Base-by-base conservation (phyloP, 2,888 invertebrate species). In the Lydus trimaculatus region DNA sequence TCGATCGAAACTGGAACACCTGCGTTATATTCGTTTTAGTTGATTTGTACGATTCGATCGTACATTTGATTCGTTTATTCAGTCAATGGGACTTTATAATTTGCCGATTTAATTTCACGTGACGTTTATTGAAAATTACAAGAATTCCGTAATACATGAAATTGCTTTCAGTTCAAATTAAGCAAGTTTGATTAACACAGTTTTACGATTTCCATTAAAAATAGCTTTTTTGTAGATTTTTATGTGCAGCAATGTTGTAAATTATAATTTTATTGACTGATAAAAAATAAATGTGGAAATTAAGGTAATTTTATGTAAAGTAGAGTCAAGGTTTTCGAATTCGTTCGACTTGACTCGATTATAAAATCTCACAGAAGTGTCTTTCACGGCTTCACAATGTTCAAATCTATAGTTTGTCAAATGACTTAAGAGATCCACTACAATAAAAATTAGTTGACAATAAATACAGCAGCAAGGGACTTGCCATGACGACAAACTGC, bases 151-250 rank as follows among this genome's bases (percentile, higher is more conserved):
- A 20, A 48, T 48, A 48, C 48, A 48, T 11, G 48, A 48, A 48
- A 13, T 60, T 17, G 60, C 33, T 36, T 60, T 60, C 60, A 60
- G 17, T 31, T 60, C 33, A 60, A 60, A 60, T 60, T 60, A 60
- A 60, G 33, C 15, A 60, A 60, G 33, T 60, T 60, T 33, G 31
- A 60, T 60, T 31, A n/a, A 36, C 31, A 7, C 20, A 60, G 28
- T 15, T 60, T 60, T 31, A 60, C 60, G 31, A 60, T n/a, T 31
- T n/a, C 23, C 15, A 20, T 20, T 36, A 31, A 23, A 33, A 3
- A 1, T n/a, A 60, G n/a, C n/a, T n/a, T n/a, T 31, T 33, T 20
- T n/a, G 31, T 36, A 5, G 17, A 43, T 43, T 43, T 36, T 20
- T 9, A 20, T 20, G 11, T 11, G 20, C 20, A 20, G 20, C 2